phyloP scores from a whole-genome alignment of 2,797 vertebrate species.

The Eulemur albifrons region DNA sequence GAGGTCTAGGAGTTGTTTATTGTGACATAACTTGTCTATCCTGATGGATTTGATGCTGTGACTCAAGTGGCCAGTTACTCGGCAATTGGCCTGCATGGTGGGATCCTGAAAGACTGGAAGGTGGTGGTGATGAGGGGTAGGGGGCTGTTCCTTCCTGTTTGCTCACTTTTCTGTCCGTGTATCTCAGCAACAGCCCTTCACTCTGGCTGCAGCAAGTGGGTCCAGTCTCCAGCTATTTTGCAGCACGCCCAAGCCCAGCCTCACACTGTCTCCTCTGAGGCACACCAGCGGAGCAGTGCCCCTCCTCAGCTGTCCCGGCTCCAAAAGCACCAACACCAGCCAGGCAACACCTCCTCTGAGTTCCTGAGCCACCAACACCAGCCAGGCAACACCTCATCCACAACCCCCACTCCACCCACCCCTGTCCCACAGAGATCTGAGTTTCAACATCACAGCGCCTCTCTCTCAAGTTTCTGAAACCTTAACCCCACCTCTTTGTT shows the following conservation, averaged over 20 bases:
- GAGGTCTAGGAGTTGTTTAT: neutral
- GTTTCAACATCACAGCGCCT: neutral
- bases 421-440: neutral
- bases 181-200: neutral
- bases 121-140: too few relatives aligned
- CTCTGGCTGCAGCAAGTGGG: neutral
- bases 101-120: neutral
- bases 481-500: neutral
- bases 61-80: neutral
- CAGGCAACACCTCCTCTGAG: too few relatives aligned
- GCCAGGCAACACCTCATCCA: too few relatives aligned
- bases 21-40: neutral
- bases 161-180: neutral
- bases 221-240: neutral
- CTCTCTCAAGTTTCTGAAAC: neutral
- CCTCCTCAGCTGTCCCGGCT: neutral
- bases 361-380: neutral
- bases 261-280: neutral
- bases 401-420: too few relatives aligned
- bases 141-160: neutral
- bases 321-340: neutral
- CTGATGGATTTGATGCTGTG: neutral
- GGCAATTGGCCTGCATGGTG: neutral
- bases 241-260: neutral
- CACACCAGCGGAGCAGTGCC: neutral